These are phyloP conservation scores for Hermatobates lingyangjiaoensis DNA, from an alignment of 1,140 invertebrate species.

Conservation along the genomic window DNA sequence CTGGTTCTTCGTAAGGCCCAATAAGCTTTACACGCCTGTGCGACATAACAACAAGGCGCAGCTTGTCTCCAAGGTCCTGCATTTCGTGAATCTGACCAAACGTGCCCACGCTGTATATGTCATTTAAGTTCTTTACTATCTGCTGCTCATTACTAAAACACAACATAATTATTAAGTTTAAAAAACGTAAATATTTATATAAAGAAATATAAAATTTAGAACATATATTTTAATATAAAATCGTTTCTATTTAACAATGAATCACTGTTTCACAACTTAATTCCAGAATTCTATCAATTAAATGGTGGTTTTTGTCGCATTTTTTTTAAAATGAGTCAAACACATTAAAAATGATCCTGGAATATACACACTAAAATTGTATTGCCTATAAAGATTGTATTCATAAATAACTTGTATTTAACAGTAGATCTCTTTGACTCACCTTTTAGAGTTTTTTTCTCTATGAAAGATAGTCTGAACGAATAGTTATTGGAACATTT, in stretches of 20 bases:
- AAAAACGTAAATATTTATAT: neutral
- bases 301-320: too few species aligned
- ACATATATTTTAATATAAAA: neutral
- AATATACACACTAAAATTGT: too few species aligned
- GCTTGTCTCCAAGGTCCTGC: constrained; percentile 80
- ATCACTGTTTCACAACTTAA: neutral
- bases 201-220: neutral
- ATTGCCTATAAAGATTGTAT: too few species aligned
- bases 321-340: too few species aligned
- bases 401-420: too few species aligned
- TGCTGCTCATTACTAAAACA: constrained; percentile 60
- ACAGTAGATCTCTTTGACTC: too few species aligned
- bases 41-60: constrained; percentile 84
- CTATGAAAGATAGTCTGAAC: too few species aligned
- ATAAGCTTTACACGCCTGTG: constrained; percentile 72
- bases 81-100: constrained; percentile 97
- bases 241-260: too few species aligned
- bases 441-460: too few species aligned
- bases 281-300: too few species aligned
- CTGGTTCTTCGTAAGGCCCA: constrained; percentile 44
- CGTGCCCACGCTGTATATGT: constrained; percentile 81
- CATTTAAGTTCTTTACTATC: constrained; percentile 62
- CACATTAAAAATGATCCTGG: too few species aligned
- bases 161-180: neutral
- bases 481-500: too few species aligned